Conservation (phyloP, 37 sponge, comb jelly and placozoan genomes). For the Dysidea cf. avara region DNA sequence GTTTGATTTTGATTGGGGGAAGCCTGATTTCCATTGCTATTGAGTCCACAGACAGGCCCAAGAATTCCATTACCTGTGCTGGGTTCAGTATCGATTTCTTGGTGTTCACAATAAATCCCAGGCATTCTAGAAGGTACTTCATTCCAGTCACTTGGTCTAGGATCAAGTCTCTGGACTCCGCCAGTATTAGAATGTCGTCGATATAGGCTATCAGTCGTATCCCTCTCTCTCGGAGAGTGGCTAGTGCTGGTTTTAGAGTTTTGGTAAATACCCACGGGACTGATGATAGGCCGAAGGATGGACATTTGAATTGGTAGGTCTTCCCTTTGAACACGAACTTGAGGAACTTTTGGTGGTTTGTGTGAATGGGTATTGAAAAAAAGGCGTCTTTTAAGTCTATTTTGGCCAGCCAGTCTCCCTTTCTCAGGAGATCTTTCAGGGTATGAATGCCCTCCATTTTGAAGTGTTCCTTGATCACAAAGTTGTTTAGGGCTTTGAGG, state of each 20-base stretch:
- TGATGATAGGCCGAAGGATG: no score
- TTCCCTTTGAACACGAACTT: background rate
- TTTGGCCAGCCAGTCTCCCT: conserved; percentile 14
- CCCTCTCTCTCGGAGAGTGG: no score
- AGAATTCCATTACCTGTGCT: conserved; percentile 28
- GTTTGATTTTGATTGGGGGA: background rate
- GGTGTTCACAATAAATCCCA: conserved; percentile 25
- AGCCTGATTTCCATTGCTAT: conserved; percentile 12
- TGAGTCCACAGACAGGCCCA: conserved; percentile 22
- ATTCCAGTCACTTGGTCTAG: no score
- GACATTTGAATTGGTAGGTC: no score
- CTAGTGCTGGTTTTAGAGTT: no score
- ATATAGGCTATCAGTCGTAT: no score
- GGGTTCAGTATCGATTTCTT: conserved; percentile 5
- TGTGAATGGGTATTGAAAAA: conserved; percentile 3
- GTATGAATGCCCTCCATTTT: conserved; percentile 22
- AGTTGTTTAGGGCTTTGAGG: conserved; percentile 23
- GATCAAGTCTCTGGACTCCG: no score
- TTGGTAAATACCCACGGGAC: no score
- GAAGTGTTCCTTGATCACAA: conserved; percentile 19
- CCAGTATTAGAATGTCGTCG: no score
- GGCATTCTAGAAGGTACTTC: conserved; percentile 1
- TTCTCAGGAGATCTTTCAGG: background rate
- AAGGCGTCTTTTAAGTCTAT: conserved; percentile 25
- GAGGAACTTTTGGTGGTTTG: background rate